Evolutionary conservation across 92 coral and sea anemone species (phyloP).

Genomic region (Montipora capitata): DNA sequence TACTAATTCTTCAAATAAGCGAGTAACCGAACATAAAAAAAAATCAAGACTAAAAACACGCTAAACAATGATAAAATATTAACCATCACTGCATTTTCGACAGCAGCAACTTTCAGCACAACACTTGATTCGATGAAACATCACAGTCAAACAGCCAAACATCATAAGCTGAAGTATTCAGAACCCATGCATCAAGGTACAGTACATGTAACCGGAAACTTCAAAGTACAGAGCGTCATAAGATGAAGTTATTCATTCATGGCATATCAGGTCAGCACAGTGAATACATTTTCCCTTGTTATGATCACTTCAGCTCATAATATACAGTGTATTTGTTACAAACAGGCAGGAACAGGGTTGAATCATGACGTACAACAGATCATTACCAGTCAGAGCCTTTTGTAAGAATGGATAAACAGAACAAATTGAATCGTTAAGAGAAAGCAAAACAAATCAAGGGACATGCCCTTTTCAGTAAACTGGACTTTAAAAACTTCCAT

Average conservation of each 20-base stretch:
- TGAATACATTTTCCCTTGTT: slow-evolving; percentile 38
- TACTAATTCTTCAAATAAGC: background rate
- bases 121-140: slow-evolving; percentile 14
- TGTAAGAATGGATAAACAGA: slow-evolving; percentile 59
- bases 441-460: background rate
- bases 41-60: background rate
- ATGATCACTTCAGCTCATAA: slow-evolving; percentile 42
- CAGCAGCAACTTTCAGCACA: slow-evolving; percentile 14
- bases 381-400: slow-evolving; percentile 65
- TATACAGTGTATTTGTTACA: slow-evolving; percentile 10
- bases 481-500: background rate
- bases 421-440: slow-evolving; percentile 37
- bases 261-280: slow-evolving; percentile 35
- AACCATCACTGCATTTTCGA: background rate
- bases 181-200: slow-evolving; percentile 16
- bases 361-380: slow-evolving; percentile 35
- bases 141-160: slow-evolving; percentile 22
- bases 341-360: slow-evolving; percentile 36
- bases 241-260: slow-evolving; percentile 45
- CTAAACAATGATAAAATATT: slow-evolving; percentile 9
- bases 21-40: slow-evolving; percentile 10
- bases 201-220: slow-evolving; percentile 18
- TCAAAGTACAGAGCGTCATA: slow-evolving; percentile 54
- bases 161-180: slow-evolving; percentile 37
- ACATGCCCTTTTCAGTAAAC: background rate